phyloP scores from a whole-genome alignment of 2,797 vertebrate genomes.

The Ctenopoma multispine region DNA sequence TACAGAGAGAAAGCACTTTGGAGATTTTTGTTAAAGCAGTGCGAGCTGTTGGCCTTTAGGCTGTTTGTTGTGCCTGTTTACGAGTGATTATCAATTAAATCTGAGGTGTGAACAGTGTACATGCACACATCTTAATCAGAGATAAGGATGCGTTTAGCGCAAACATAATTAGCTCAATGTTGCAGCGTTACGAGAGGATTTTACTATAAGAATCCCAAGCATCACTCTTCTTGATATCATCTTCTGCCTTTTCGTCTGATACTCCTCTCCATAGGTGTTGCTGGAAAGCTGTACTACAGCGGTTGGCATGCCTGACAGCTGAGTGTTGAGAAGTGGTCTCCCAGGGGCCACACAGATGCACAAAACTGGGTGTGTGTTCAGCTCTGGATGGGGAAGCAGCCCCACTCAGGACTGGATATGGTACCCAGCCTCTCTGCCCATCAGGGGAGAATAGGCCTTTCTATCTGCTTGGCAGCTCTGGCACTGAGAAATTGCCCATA shows the following conservation, averaged over 20 bases:
- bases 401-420: slow-evolving; percentile 68
- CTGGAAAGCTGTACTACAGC: slow-evolving; percentile 57
- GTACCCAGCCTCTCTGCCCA: slow-evolving; percentile 79
- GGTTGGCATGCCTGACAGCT: slow-evolving; percentile 78
- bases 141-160: slow-evolving; percentile 42
- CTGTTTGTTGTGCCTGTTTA: slow-evolving; percentile 64
- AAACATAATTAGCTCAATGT: slow-evolving; percentile 52
- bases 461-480: slow-evolving; percentile 81
- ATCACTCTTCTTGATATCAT: slow-evolving; percentile 54
- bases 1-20: slow-evolving; percentile 45
- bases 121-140: slow-evolving; percentile 43
- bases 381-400: slow-evolving; percentile 66
- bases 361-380: slow-evolving; percentile 62
- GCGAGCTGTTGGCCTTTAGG: slow-evolving; percentile 48
- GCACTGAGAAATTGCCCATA: slow-evolving; percentile 87
- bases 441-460: slow-evolving; percentile 81
- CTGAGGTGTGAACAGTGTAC: slow-evolving; percentile 31
- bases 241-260: slow-evolving; percentile 47
- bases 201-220: slow-evolving; percentile 22
- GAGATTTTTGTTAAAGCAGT: slow-evolving; percentile 35
- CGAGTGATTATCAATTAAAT: slow-evolving; percentile 55
- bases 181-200: slow-evolving; percentile 30
- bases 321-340: slow-evolving; percentile 78
- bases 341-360: slow-evolving; percentile 66
- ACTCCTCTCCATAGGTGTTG: slow-evolving; percentile 63